Evolutionary conservation across 1,140 invertebrate species (phyloP).

Genomic region (Caenorhabditis brenneri): DNA sequence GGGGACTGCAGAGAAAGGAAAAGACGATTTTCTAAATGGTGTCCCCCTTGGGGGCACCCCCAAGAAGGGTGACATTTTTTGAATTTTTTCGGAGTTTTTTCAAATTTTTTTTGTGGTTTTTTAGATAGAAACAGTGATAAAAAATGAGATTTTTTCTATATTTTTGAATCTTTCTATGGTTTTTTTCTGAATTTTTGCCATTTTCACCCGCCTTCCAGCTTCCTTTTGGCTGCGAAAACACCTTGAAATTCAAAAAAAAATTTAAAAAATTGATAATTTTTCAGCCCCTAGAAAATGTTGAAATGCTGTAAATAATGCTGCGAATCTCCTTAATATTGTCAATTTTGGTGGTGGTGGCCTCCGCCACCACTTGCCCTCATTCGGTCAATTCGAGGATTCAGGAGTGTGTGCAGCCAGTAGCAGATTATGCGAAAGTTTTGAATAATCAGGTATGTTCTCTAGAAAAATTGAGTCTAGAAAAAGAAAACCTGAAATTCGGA

Average conservation of each 20-base stretch:
- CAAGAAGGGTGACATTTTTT: too few relatives aligned
- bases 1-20: background rate
- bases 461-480: background rate
- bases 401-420: constrained; percentile 68
- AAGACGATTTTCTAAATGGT: background rate
- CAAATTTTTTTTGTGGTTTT: too few relatives aligned
- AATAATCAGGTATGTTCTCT: constrained; percentile 61
- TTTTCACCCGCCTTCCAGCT: too few relatives aligned
- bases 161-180: too few relatives aligned
- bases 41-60: too few relatives aligned
- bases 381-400: constrained; percentile 64
- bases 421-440: constrained; percentile 69
- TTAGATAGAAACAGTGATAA: too few relatives aligned
- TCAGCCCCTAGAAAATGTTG: background rate
- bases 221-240: too few relatives aligned
- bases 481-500: background rate
- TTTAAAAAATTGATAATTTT: too few relatives aligned
- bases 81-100: too few relatives aligned
- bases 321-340: background rate
- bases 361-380: constrained; percentile 60
- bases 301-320: background rate
- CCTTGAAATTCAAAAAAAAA: too few relatives aligned
- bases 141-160: too few relatives aligned
- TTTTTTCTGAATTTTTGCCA: too few relatives aligned
- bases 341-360: background rate